phyloP scores from a whole-genome alignment of 2,113 vertebrate species.

The Numenius arquata region DNA sequence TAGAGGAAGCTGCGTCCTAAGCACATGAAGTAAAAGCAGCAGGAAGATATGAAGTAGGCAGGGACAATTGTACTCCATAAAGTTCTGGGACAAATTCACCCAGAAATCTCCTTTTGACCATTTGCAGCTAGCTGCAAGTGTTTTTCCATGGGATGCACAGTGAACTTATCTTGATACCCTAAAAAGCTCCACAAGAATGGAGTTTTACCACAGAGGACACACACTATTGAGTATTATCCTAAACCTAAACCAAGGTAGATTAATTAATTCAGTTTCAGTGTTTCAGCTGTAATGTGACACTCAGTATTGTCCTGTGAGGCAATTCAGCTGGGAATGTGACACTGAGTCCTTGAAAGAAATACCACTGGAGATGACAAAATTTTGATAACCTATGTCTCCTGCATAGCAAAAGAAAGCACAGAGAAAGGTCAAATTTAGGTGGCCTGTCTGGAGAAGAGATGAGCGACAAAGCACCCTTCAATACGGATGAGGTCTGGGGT shows the following conservation, averaged over 20 bases:
- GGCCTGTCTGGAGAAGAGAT: not conserved
- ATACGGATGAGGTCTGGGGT: not conserved
- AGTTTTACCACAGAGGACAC: not conserved
- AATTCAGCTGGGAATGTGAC: not conserved
- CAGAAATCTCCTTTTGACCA: not conserved
- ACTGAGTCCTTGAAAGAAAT: not conserved
- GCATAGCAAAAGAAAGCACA: not conserved
- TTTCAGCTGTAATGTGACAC: not conserved
- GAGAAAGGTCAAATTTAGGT: not conserved
- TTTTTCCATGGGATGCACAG: not conserved
- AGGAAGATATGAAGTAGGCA: not conserved
- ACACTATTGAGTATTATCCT: not conserved
- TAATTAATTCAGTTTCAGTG: not conserved
- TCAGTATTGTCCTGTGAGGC: not conserved
- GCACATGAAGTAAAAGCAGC: not conserved
- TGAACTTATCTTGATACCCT: not conserved
- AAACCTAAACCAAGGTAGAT: not conserved
- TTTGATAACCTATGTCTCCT: not conserved
- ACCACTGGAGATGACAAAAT: not conserved
- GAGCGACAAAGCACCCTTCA: not conserved
- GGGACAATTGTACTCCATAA: not conserved
- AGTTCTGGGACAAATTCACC: not conserved
- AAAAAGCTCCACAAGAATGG: not conserved
- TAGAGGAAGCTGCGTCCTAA: not conserved
- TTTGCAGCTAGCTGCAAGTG: not conserved